Conservation (phyloP, 2,888 invertebrate species). For the Drosophila niveifrons region DNA sequence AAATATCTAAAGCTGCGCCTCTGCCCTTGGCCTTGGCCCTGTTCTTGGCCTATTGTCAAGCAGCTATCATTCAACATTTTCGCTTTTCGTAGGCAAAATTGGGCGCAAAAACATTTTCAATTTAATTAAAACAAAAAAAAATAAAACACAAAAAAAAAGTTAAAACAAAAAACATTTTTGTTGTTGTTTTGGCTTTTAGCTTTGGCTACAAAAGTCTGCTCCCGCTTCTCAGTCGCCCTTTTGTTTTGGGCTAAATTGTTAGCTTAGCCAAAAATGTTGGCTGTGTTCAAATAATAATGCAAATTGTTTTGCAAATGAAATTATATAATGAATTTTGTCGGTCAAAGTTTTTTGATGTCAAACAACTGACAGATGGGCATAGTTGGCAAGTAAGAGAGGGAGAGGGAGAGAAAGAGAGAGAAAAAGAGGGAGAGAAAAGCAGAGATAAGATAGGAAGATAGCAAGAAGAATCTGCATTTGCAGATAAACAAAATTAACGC, state of each 20-base stretch:
- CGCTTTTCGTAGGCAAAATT: conserved; percentile 53
- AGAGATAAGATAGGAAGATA: conserved; percentile 14
- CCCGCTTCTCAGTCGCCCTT: background rate
- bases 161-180: conserved; percentile 27
- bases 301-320: conserved; percentile 72
- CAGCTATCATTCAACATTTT: conserved; percentile 56
- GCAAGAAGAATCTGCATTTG: background rate
- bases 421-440: background rate
- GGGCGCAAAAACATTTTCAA: conserved; percentile 72
- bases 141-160: conserved; percentile 22
- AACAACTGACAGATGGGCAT: conserved; percentile 34
- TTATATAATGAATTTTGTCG: conserved; percentile 59
- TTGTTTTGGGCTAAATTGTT: conserved; percentile 46
- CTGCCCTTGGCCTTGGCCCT: conserved; percentile 2
- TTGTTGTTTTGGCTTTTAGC: conserved; percentile 46
- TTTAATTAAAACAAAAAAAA: conserved; percentile 70
- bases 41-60: conserved; percentile 32
- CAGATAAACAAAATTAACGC: conserved; percentile 9
- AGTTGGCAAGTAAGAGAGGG: background rate
- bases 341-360: conserved; percentile 47
- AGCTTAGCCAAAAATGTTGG: conserved; percentile 44
- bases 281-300: conserved; percentile 70
- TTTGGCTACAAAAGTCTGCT: conserved; percentile 8
- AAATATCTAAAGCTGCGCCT: conserved; percentile 15
- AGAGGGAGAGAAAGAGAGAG: background rate